Base-by-base conservation (phyloP, 2,797 vertebrate genomes). In the Sparus aurata region DNA sequence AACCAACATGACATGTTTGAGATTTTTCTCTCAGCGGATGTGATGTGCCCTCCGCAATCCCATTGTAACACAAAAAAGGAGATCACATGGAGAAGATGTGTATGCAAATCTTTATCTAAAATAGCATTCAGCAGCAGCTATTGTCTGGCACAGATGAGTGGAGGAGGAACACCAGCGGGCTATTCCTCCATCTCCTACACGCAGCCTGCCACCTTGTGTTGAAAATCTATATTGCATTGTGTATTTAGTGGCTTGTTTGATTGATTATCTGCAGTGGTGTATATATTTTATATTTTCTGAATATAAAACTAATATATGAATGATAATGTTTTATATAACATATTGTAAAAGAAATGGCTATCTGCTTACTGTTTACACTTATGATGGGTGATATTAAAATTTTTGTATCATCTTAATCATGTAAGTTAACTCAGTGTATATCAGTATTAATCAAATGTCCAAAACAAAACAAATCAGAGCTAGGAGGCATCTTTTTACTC, bases 161-260 rank as follows among this genome's bases (percentile, higher is more conserved):
- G 1, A 25, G 8, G 12, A n/a, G 8, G 1, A 45, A 43, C 5
- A 23, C 0, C 13, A 50, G 27, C 12, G 20, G 58, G 62, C 6
- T 0, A 4, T 2, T 62, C 41, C 30, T 10, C 10, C 41, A 45
- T 79, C 38, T 76, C 41, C 59, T 69, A 3, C 0, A 8, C 25
- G 1, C 15, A 88, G 46, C 0, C 90, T 84, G 69, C 69, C 88
- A 80, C 55, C 88, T 69, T 74, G 83, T 83, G 90, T 1, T 71
- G 0, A 73, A 2, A 25, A 0, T 10, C 1, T 20, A 2, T 53
- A 79, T 16, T 75, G 54, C 82, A 79, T 2, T 0, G 20, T 23
- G 45, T 34, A 9, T 38, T 57, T 8, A 12, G 13, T 49, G 22
- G 9, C 16, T n/a, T 54, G 20, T 41, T 45, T 57, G 7, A 49